Base-by-base conservation (phyloP, 2,113 vertebrate species). In the Istiophorus platypterus region DNA sequence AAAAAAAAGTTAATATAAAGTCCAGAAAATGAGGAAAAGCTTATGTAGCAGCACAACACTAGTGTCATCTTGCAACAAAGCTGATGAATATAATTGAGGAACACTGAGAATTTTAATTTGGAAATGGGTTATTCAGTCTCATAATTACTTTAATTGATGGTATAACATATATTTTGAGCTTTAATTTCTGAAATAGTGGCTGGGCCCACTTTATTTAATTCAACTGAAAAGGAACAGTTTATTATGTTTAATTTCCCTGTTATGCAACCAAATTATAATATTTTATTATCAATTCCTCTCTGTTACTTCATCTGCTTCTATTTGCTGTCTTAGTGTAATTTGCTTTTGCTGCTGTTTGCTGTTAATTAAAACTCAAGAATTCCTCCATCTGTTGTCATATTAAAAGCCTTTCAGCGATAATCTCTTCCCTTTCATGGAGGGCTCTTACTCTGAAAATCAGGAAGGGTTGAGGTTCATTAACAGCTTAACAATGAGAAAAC, bases 361-460 rank as follows among this genome's bases (percentile, higher is more conserved):
- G 20, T 72, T 63, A n/a, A 41, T 80, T 26, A 47, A 62, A 65
- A 66, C 15, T 31, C 22, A 47, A 26, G 11, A 51, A n/a, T 34
- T 52, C 20, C 20, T 29, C 47, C n/a, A 49, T 59, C 3, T 64
- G 18, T 63, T 77, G 6, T 61, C 22, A 76, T 13, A 56, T 47
- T 82, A 80, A 82, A 79, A 68, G 41, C 27, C 3, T 58, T 72
- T 51, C 9, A 39, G 57, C 57, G n/a, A 47, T 31, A 42, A 15
- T 65, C 7, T 52, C 14, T 59, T 81, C 24, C 5, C 45, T 68
- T 39, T 56, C 47, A 39, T 31, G 6, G 14, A 49, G 18, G 24
- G 39, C 18, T 79, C 72, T 57, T 56, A 68, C 54, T 80, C 5
- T 77, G 57, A 80, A 81, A 82, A 11, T 58, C 41, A 41, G 31